phyloP scores from a whole-genome alignment of 2,888 invertebrate species.

The Cephonodes hylas region DNA sequence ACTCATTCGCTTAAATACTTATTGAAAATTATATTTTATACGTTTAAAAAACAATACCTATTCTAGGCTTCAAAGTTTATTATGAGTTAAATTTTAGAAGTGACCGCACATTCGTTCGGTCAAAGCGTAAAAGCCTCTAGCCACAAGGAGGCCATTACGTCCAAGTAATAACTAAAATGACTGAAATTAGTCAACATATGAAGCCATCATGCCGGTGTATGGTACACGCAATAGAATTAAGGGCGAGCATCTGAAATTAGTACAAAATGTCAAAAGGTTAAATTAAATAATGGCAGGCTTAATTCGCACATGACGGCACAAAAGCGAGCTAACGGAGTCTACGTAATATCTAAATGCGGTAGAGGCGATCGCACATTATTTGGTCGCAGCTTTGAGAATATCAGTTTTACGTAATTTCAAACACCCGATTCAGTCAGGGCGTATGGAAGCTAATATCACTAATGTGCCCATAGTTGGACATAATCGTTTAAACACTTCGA shows the following conservation, averaged over 20 bases:
- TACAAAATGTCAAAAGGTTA: background rate
- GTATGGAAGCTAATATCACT: background rate
- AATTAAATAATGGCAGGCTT: background rate
- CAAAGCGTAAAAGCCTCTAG: background rate
- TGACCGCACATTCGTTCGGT: background rate
- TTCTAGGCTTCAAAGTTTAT: background rate
- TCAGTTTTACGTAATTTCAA: background rate
- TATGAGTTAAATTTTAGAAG: background rate
- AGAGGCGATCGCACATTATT: background rate
- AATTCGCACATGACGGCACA: background rate
- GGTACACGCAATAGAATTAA: background rate
- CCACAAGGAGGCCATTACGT: background rate
- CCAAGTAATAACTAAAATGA: background rate
- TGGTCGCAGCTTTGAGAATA: slow-evolving; percentile 1
- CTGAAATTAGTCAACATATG: background rate
- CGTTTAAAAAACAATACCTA: background rate
- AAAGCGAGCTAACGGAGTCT: too few species aligned
- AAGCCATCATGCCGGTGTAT: background rate
- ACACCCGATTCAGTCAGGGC: background rate
- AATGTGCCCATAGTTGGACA: background rate
- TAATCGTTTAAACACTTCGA: background rate
- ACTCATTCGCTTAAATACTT: too few species aligned
- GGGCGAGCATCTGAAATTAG: background rate
- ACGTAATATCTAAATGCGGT: background rate
- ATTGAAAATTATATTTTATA: too few species aligned